phyloP scores from a whole-genome alignment of 2,113 vertebrate genomes.

The Atrichornis clamosus region DNA sequence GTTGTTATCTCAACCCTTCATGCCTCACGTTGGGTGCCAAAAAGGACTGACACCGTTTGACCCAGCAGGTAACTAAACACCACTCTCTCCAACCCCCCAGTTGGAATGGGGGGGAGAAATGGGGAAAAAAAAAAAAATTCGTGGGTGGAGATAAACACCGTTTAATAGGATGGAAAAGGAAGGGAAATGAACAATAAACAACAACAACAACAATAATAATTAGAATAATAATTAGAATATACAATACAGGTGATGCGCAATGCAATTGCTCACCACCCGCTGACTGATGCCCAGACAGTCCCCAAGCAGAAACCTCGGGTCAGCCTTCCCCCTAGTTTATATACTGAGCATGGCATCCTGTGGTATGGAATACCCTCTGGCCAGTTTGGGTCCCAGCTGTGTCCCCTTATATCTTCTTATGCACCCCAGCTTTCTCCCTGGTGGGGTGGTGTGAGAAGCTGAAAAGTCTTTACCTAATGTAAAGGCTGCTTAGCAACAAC shows the following conservation, averaged over 20 bases:
- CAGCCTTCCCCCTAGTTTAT: background rate
- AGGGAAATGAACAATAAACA: background rate
- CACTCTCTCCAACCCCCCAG: accelerated
- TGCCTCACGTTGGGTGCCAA: background rate
- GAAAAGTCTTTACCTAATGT: background rate
- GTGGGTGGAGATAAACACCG: background rate
- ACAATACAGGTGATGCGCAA: background rate
- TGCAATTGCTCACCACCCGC: background rate
- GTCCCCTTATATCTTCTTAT: background rate
- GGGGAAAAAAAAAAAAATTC: background rate
- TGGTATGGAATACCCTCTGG: background rate
- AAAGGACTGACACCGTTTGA: background rate
- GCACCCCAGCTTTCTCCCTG: background rate
- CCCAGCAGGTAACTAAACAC: background rate
- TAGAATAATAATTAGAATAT: background rate
- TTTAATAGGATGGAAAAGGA: background rate
- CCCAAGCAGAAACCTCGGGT: background rate
- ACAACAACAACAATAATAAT: background rate
- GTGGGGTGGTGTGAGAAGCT: background rate
- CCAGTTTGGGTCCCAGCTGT: background rate
- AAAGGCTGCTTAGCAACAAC: background rate
- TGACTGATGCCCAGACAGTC: background rate
- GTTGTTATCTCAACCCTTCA: background rate
- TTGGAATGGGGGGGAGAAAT: background rate
- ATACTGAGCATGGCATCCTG: background rate